phyloP scores from a whole-genome alignment of 2,888 invertebrate genomes.

The Theretra japonica region DNA sequence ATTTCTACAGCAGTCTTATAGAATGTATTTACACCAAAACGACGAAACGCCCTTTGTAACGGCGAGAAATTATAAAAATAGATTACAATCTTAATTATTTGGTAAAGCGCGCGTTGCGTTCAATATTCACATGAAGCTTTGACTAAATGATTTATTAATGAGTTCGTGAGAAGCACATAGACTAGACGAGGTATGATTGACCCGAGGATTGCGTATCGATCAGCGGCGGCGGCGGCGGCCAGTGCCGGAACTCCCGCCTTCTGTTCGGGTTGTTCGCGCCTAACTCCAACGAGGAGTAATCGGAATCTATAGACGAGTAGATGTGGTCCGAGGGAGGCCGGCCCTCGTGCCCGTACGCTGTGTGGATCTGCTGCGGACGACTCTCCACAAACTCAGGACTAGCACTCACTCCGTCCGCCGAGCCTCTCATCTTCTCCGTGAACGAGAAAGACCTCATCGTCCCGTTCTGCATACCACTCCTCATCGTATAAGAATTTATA shows the following conservation, averaged over 20 bases:
- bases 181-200: conserved; percentile 83
- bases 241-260: conserved; percentile 76
- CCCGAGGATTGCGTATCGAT: conserved; percentile 77
- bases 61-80: conserved; percentile 83
- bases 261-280: conserved; percentile 79
- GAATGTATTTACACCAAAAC: conserved; percentile 81
- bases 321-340: conserved; percentile 94
- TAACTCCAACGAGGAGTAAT: conserved; percentile 92
- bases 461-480: conserved; percentile 85
- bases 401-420: conserved; percentile 84
- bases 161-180: conserved; percentile 63
- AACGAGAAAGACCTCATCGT: conserved; percentile 86
- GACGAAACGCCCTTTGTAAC: conserved; percentile 75
- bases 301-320: conserved; percentile 95
- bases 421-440: conserved; percentile 78
- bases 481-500: conserved; percentile 93
- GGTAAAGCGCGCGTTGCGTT: conserved; percentile 80
- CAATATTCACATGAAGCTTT: conserved; percentile 79
- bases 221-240: conserved; percentile 78
- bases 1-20: conserved; percentile 84
- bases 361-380: conserved; percentile 69
- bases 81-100: conserved; percentile 80
- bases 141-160: conserved; percentile 69
- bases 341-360: conserved; percentile 81
- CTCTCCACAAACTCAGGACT: conserved; percentile 84